phyloP scores from a whole-genome alignment of 2,888 invertebrate species.

The Agriopis marginaria region DNA sequence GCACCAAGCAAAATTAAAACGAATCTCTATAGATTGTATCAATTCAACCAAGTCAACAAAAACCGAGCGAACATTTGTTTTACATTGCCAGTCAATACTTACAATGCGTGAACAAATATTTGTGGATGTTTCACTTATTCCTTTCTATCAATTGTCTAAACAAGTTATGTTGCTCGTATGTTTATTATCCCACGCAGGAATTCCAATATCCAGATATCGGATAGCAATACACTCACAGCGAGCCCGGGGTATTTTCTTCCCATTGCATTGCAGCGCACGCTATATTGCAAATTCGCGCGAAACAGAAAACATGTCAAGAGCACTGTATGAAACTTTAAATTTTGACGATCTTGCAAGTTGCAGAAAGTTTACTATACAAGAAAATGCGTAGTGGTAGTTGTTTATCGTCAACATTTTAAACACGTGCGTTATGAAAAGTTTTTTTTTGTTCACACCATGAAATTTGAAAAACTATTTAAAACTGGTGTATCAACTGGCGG shows the following conservation, averaged over 20 bases:
- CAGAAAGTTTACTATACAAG: not conserved
- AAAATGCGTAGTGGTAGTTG: not conserved
- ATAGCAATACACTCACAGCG: slow-evolving; percentile 69
- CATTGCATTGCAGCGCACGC: slow-evolving; percentile 68
- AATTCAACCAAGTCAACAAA: slow-evolving; percentile 6
- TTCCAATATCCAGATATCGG: slow-evolving; percentile 75
- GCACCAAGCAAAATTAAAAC: not conserved
- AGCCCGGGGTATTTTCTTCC: slow-evolving; percentile 71
- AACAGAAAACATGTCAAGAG: slow-evolving; percentile 59
- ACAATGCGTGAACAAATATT: slow-evolving; percentile 31
- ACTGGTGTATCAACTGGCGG: too few species aligned
- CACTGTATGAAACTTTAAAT: slow-evolving; percentile 39
- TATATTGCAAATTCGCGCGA: slow-evolving; percentile 77
- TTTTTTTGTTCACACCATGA: too few species aligned
- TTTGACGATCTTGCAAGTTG: slow-evolving; percentile 25
- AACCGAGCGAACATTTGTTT: slow-evolving; percentile 9
- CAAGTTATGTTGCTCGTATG: slow-evolving; percentile 38
- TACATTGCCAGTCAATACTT: slow-evolving; percentile 23
- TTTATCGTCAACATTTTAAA: not conserved
- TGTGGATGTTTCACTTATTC: slow-evolving; percentile 41
- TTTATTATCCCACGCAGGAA: slow-evolving; percentile 69
- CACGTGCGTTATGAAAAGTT: too few species aligned
- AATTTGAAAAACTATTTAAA: too few species aligned
- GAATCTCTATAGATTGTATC: slow-evolving; percentile 2
- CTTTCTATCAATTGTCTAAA: slow-evolving; percentile 37